phyloP scores from a whole-genome alignment of 2,113 vertebrate species.

The Sebastes fasciatus region DNA sequence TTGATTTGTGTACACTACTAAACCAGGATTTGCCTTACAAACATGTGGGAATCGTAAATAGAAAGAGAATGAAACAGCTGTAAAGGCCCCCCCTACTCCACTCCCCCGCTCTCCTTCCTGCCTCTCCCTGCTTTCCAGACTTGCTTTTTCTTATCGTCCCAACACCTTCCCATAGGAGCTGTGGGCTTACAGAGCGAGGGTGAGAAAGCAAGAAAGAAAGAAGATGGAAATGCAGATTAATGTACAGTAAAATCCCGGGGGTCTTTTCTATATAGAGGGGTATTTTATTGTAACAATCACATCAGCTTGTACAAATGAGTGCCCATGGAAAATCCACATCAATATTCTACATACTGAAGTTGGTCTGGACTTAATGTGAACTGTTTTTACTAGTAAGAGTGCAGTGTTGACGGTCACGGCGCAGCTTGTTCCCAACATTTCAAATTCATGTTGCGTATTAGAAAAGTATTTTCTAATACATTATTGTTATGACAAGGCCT shows the following conservation, averaged over 20 bases:
- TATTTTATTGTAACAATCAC: constrained; percentile 10
- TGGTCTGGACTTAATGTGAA: background rate
- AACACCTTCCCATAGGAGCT: constrained; percentile 78
- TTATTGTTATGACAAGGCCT: background rate
- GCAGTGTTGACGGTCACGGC: constrained; percentile 2
- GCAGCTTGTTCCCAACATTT: constrained; percentile 12
- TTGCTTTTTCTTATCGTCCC: constrained; percentile 73
- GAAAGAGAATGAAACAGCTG: constrained; percentile 63
- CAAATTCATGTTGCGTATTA: background rate
- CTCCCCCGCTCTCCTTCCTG: constrained; percentile 58
- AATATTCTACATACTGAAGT: constrained; percentile 11
- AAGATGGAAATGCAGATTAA: constrained; percentile 43
- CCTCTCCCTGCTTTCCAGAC: constrained; percentile 68
- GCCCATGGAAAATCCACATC: constrained; percentile 37
- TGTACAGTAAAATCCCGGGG: constrained; percentile 33
- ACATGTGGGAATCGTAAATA: constrained; percentile 74
- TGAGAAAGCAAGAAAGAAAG: constrained; percentile 49
- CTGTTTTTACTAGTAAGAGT: constrained; percentile 13
- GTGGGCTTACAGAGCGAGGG: constrained; percentile 42
- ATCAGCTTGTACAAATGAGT: constrained; percentile 36
- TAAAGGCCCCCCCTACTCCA: constrained; percentile 36
- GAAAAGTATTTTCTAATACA: background rate
- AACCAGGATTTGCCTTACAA: constrained; percentile 50
- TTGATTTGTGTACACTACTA: background rate
- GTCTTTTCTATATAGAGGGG: background rate